Evolutionary conservation across 2,113 vertebrate genomes (phyloP).

Genomic region (Trochalopteron elliotii): DNA sequence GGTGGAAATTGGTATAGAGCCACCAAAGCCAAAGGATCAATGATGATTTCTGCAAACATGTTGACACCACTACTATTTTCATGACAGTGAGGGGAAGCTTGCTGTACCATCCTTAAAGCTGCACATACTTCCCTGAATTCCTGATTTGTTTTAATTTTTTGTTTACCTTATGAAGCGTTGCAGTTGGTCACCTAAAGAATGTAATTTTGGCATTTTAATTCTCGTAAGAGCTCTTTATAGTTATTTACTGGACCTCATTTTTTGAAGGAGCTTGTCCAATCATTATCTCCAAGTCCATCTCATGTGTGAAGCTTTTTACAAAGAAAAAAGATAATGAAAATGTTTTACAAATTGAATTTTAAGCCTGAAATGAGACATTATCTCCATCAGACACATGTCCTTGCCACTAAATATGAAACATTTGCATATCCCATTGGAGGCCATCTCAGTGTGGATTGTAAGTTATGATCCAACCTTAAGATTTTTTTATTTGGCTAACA

Average conservation of each 20-base stretch:
- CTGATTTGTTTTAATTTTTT: neutral
- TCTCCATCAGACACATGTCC: neutral
- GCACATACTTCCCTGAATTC: neutral
- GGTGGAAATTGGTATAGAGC: neutral
- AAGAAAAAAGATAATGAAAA: neutral
- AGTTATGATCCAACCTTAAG: neutral
- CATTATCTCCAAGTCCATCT: neutral
- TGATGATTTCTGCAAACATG: neutral
- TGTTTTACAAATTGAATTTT: neutral
- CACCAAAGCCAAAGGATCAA: neutral
- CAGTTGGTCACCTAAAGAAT: neutral
- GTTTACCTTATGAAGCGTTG: neutral
- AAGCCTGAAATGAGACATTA: neutral
- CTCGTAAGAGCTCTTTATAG: neutral
- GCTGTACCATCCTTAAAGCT: neutral
- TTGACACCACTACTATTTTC: neutral
- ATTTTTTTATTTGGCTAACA: neutral
- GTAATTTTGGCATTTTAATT: neutral
- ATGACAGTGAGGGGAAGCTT: neutral
- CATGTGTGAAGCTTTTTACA: neutral
- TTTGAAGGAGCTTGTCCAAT: neutral
- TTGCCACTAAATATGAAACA: neutral
- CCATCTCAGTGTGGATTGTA: neutral
- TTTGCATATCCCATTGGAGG: neutral
- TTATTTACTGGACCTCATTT: neutral